Base-by-base conservation (phyloP, 1,140 invertebrate genomes). In the Drosophila murphyi region DNA sequence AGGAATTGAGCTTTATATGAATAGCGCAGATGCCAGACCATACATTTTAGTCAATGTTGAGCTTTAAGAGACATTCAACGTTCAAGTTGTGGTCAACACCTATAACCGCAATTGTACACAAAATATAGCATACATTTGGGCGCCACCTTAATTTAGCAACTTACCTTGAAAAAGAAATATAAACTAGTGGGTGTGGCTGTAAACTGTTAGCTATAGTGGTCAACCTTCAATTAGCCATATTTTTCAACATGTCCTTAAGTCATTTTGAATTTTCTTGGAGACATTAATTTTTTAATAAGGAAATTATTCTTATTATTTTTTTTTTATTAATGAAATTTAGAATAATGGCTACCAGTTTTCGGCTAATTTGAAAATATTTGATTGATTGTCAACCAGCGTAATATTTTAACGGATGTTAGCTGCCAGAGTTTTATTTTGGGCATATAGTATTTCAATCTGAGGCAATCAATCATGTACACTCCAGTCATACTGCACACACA, bases 391-490 rank as follows among this genome's bases (percentile, higher is more conserved):
- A 60, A 29, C 47, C 3, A 28, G 57, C 41, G n/a, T 45, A 12
- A 62, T 50, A 62, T 12, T 62, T 31, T n/a, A 69, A 54, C 34
- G 47, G 7, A 50, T 68, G 28, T 72, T 48, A 54, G 37, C 55
- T 37, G 6, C 29, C n/a, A 34, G 28, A 35, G 10, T 68, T 29
- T 69, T 56, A 34, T 47, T 47, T 57, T 78, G 12, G 20, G 29
- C 74, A 60, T 72, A 72, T 78, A 72, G 69, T 71, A 35, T 73
- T 88, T 88, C 75, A 87, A 79, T 79, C 82, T 87, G 28, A 60
- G 79, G 60, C 73, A 82, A 86, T 88, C 82, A 86, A 86, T 86
- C 82, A 82, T 79, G 62, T 54, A 62, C 65, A 62, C 60, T 47
- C 45, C 55, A 43, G 50, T 43, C n/a, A 62, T 5, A 63, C 51